Evolutionary conservation across 2,113 vertebrate species (phyloP), one percentile per base, ranked within the genome.

Genomic region (Orycteropus afer): DNA sequence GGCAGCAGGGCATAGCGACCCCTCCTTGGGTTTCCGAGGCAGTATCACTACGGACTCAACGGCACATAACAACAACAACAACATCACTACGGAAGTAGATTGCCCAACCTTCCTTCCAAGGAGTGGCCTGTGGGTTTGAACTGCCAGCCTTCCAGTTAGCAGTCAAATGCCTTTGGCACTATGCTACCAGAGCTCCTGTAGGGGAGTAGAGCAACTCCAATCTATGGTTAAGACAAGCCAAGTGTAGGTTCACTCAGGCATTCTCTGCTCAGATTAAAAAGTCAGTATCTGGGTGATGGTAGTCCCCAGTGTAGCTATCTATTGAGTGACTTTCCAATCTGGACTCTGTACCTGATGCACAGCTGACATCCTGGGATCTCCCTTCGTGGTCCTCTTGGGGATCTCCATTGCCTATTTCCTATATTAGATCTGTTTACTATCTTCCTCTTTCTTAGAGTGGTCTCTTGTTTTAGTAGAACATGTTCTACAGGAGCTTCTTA

Each of bases 401-500:
- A 34, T 87, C 67, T 27, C 61, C 40, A 55, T 53, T 47, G 40
- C 53, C 55, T 69, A 20, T 59, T 49, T 90, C 40, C 77, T 83
- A 10, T 65, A 11, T 13, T 74, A n/a, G 53, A 3, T 71, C 53
- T 95, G 3, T 73, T 92, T 61, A 51, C 86, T 96, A 22, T 59
- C 65, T 81, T 76, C n/a, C 25, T 93, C 34, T 86, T 67, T 89
- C 67, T 73, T 77, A 47, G 42, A 27, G 69, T 93, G 69, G 55
- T 83, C 22, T 89, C 63, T 77, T 65, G 63, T 65, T 65, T 59
- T 55, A 57, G 29, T 89, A 12, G 15, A 67, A 95, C 65, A 93
- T 3, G 40, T 77, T 91, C 32, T 78, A 34, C 42, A 90, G 49
- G 51, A 82, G 14, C 77, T 83, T 92, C 80, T 87, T 89, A 92